phyloP scores from a whole-genome alignment of 2,888 invertebrate genomes.

The Elgonia sp. region DNA sequence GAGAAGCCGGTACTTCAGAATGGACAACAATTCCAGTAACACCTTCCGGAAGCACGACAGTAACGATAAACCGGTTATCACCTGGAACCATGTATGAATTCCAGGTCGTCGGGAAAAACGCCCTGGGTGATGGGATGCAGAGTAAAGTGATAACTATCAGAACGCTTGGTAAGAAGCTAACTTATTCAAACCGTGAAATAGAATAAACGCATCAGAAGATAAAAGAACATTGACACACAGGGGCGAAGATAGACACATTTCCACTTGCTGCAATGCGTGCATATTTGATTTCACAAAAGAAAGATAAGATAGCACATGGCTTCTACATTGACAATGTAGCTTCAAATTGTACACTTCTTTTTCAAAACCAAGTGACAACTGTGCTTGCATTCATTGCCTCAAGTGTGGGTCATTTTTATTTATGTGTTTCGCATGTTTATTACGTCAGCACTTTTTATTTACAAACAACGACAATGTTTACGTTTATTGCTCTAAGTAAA shows the following conservation, averaged over 20 bases:
- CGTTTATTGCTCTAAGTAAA: no score
- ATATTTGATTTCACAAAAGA: constrained; percentile 40
- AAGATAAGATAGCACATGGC: not conserved
- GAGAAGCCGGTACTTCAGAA: constrained; percentile 94
- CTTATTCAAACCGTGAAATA: constrained; percentile 46
- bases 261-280: constrained; percentile 38
- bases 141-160: constrained; percentile 96
- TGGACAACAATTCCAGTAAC: constrained; percentile 98
- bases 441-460: no score
- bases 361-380: no score
- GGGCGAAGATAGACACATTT: constrained; percentile 41
- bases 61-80: constrained; percentile 95
- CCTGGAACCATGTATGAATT: constrained; percentile 98
- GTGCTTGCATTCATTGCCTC: no score
- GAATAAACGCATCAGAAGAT: constrained; percentile 51
- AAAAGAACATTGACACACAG: constrained; percentile 56
- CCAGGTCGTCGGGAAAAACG: constrained; percentile 97
- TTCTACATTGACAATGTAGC: no score
- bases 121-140: constrained; percentile 97
- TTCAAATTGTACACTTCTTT: no score
- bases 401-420: no score
- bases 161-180: constrained; percentile 92
- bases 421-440: no score
- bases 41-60: constrained; percentile 94
- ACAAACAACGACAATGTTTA: no score